Percentiles rank a stretch among this genome's conserved stretches.
Conservation (phyloP, 2,113 vertebrate genomes). For the Hemibagrus wyckioides region DNA sequence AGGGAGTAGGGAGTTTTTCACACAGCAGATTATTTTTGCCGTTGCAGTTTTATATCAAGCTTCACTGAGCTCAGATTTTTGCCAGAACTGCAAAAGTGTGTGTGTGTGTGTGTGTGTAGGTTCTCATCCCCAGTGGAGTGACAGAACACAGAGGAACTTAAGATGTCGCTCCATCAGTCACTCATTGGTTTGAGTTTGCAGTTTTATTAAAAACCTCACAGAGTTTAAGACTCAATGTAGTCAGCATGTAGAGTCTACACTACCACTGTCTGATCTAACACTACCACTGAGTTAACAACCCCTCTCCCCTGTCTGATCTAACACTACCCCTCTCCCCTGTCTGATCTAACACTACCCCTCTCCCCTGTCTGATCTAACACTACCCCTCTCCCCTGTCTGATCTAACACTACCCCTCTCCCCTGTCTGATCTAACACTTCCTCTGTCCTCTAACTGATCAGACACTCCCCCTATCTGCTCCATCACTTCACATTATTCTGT, state of each 20-base stretch:
- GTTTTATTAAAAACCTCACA: conserved; percentile 14
- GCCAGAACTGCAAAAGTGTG: not conserved
- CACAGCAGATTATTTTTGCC: conserved; percentile 1
- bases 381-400: no score
- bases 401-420: no score
- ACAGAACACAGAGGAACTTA: not conserved
- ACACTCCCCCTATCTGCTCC: not conserved
- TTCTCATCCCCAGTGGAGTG: not conserved
- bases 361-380: no score
- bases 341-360: no score
- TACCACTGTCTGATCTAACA: not conserved
- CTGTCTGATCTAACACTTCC: no score
- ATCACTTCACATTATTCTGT: no score
- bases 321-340: not conserved
- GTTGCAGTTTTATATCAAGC: conserved; percentile 7
- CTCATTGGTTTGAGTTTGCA: not conserved
- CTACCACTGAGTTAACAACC: not conserved
- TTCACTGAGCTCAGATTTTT: not conserved
- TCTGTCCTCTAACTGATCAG: not conserved
- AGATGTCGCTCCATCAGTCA: conserved; percentile 4
- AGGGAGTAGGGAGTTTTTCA: not conserved
- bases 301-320: not conserved
- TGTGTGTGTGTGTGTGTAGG: not conserved
- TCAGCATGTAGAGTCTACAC: not conserved
- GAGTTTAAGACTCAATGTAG: not conserved